These are phyloP conservation scores for Tor tambroides DNA, from an alignment of 2,113 vertebrate genomes.

Conservation along the genomic window DNA sequence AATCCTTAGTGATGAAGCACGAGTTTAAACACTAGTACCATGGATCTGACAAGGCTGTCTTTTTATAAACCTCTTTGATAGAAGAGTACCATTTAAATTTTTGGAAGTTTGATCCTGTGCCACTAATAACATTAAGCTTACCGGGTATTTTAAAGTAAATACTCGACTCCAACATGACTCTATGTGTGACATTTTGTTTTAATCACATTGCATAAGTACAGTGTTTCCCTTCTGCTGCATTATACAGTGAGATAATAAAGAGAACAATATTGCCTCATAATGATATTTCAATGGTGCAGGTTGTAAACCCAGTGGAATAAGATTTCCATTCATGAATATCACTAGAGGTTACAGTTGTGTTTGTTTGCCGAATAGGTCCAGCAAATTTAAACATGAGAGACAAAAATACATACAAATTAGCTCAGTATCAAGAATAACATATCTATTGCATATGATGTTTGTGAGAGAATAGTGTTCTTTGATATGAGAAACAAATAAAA, in stretches of 20 bases:
- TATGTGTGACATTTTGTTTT: not conserved
- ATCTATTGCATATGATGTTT: not conserved
- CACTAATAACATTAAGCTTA: not conserved
- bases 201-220: conserved; percentile 3
- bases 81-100: not conserved
- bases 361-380: not conserved
- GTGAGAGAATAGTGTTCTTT: not conserved
- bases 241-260: conserved; percentile 2
- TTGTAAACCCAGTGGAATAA: not conserved
- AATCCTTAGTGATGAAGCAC: not conserved
- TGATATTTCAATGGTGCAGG: conserved; percentile 36
- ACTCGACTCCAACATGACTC: not conserved
- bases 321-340: conserved; percentile 44
- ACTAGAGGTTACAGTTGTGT: not conserved
- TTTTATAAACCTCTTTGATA: not conserved
- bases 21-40: not conserved
- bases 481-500: conserved; percentile 31
- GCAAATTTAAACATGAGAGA: not conserved
- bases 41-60: not conserved
- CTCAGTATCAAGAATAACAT: not conserved
- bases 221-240: not conserved
- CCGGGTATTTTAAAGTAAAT: not conserved
- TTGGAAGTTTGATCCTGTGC: not conserved
- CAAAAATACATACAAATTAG: not conserved
- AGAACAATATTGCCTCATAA: conserved; percentile 19